Percentiles rank a stretch among this genome's conserved stretches.
phyloP scores from a whole-genome alignment of 2,797 vertebrate genomes.

The Trachurus trachurus region DNA sequence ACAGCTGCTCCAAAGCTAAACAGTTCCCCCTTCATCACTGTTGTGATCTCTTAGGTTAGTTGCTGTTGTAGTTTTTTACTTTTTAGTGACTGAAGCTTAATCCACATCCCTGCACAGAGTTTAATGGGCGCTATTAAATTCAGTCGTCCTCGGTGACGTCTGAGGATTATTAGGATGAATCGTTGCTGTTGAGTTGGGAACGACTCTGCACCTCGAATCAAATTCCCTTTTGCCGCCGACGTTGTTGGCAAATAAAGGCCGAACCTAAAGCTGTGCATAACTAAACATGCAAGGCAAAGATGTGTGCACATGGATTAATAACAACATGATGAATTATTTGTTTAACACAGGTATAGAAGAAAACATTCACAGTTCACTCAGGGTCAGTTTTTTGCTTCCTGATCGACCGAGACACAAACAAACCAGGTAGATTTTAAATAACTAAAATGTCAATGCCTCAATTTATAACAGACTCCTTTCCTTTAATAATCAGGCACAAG shows the following conservation, averaged over 20 bases:
- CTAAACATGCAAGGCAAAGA: neutral
- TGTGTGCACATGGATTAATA: neutral
- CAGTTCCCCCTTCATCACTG: neutral
- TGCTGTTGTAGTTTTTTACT: conserved; percentile 23
- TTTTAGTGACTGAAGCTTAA: conserved; percentile 1
- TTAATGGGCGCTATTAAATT: conserved; percentile 1
- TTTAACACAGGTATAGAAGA: neutral
- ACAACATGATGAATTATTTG: neutral
- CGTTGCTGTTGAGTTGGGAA: conserved; percentile 18
- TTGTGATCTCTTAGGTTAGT: conserved; percentile 29
- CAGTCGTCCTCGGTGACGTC: conserved; percentile 11
- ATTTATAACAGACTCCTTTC: neutral
- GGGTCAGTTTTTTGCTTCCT: neutral
- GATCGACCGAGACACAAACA: neutral
- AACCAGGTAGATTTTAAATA: neutral
- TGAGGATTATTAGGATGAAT: conserved; percentile 35
- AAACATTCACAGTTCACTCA: neutral
- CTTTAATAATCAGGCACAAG: neutral
- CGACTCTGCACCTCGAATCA: conserved; percentile 13
- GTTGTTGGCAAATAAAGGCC: conserved; percentile 38
- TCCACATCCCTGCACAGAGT: neutral
- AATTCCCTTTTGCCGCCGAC: conserved; percentile 30
- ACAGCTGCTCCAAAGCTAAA: conserved; percentile 39
- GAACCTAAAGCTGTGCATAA: neutral
- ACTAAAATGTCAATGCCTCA: neutral